Conservation (phyloP, 2,797 vertebrate genomes). For the Gambusia yucatana region DNA sequence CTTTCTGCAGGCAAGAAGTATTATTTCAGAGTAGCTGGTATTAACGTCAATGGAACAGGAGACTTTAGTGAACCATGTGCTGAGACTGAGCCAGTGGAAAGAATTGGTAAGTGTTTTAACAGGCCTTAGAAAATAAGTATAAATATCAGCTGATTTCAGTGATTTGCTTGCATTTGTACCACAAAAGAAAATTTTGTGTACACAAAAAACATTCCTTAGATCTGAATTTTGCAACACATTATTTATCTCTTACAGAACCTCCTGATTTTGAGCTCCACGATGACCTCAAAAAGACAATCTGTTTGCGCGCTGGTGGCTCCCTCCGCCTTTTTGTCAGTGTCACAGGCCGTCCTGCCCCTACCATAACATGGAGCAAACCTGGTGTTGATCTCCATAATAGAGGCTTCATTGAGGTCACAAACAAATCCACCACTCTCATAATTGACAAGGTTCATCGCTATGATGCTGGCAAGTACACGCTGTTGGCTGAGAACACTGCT, state of each 20-base stretch:
- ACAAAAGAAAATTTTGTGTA: not conserved
- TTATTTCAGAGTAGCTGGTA: conserved; percentile 91
- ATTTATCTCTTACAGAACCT: conserved; percentile 83
- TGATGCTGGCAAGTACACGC: conserved; percentile 94
- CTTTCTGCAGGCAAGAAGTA: conserved; percentile 91
- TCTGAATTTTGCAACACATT: not conserved
- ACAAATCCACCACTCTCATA: conserved; percentile 89
- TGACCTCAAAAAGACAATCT: conserved; percentile 95
- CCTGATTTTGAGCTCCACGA: conserved; percentile 97
- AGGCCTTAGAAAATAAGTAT: not conserved
- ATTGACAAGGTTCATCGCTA: conserved; percentile 97
- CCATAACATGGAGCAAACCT: conserved; percentile 93
- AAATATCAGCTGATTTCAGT: not conserved
- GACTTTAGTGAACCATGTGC: conserved; percentile 92
- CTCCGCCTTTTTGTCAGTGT: conserved; percentile 90
- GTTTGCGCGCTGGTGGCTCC: conserved; percentile 91
- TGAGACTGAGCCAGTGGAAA: conserved; percentile 93
- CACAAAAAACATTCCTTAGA: not conserved
- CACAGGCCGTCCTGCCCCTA: conserved; percentile 90
- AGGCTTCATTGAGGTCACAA: conserved; percentile 93
- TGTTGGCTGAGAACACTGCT: conserved; percentile 94
- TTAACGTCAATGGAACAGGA: conserved; percentile 94
- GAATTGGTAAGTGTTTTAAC: conserved; percentile 86
- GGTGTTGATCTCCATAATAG: conserved; percentile 90
- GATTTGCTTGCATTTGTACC: not conserved